These are phyloP conservation scores for Periplaneta americana DNA, from an alignment of 1,140 invertebrate species.

Conservation along the genomic window DNA sequence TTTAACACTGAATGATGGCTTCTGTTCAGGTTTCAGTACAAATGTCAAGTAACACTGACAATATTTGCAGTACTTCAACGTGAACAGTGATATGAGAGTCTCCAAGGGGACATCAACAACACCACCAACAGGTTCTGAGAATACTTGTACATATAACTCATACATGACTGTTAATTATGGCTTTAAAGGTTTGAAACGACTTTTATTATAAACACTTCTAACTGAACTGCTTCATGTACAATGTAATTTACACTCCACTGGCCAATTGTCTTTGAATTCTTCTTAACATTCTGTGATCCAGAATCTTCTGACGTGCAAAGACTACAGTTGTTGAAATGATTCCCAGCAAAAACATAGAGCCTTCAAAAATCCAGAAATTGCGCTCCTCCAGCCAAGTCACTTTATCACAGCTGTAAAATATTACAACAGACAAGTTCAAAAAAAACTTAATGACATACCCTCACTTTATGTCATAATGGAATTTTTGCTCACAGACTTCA, in stretches of 20 bases:
- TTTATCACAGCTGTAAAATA: conserved; percentile 54
- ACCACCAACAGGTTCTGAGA: conserved; percentile 23
- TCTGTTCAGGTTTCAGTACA: conserved; percentile 21
- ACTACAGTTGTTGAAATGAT: conserved; percentile 52
- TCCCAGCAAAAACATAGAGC: conserved; percentile 60
- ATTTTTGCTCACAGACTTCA: neutral
- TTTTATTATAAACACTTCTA: too few species aligned
- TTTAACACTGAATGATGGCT: conserved; percentile 28
- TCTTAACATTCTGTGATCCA: conserved; percentile 50
- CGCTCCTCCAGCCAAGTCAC: conserved; percentile 67
- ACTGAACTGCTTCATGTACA: too few species aligned
- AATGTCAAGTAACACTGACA: conserved; percentile 31
- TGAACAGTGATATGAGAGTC: conserved; percentile 35
- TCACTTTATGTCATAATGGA: neutral
- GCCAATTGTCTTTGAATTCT: conserved; percentile 55
- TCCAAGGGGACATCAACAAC: conserved; percentile 37
- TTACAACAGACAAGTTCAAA: neutral
- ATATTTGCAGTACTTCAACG: conserved; percentile 36
- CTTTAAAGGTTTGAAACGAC: too few species aligned
- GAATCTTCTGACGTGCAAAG: conserved; percentile 47
- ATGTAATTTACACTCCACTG: conserved; percentile 32
- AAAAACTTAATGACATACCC: neutral
- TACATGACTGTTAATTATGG: conserved; percentile 31
- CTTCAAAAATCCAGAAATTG: conserved; percentile 80
- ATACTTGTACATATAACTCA: conserved; percentile 36